Percentiles rank a stretch among this genome's conserved stretches.
phyloP scores from a whole-genome alignment of 1,140 invertebrate genomes.

The Saccostrea glomerata region DNA sequence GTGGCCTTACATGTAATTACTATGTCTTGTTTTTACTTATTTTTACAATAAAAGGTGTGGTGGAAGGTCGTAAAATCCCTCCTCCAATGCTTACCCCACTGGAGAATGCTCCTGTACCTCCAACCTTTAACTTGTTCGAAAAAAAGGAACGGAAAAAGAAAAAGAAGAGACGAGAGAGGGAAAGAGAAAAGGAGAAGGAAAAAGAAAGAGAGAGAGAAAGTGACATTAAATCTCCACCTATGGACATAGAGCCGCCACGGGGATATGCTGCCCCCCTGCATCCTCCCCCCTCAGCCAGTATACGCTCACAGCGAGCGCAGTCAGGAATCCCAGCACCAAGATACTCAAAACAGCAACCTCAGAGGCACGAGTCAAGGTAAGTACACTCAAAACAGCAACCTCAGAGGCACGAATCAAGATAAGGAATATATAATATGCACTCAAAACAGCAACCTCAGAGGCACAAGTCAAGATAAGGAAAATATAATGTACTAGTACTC shows the following conservation, averaged over 20 bases:
- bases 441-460: conserved; percentile 65
- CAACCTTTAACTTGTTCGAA: conserved; percentile 59
- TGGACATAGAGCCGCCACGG: conserved; percentile 67
- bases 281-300: conserved; percentile 66
- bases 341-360: conserved; percentile 69
- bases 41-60: conserved; percentile 60
- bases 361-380: conserved; percentile 67
- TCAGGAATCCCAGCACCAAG: conserved; percentile 64
- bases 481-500: neutral
- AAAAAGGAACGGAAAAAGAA: conserved; percentile 69
- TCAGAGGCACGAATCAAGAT: conserved; percentile 67
- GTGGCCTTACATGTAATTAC: too few relatives aligned
- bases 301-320: conserved; percentile 61
- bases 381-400: conserved; percentile 63
- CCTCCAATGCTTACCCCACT: conserved; percentile 71
- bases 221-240: conserved; percentile 66
- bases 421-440: conserved; percentile 8
- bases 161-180: conserved; percentile 64
- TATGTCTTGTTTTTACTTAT: neutral
- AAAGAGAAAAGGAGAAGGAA: conserved; percentile 62
- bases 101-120: conserved; percentile 71
- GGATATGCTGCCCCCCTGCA: conserved; percentile 73
- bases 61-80: conserved; percentile 70
- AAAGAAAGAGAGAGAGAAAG: conserved; percentile 62
- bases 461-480: conserved; percentile 65